Percentiles rank a stretch among this genome's conserved stretches.
Conservation (phyloP, 2,797 vertebrate species). For the Scomberomorus guttatus region DNA sequence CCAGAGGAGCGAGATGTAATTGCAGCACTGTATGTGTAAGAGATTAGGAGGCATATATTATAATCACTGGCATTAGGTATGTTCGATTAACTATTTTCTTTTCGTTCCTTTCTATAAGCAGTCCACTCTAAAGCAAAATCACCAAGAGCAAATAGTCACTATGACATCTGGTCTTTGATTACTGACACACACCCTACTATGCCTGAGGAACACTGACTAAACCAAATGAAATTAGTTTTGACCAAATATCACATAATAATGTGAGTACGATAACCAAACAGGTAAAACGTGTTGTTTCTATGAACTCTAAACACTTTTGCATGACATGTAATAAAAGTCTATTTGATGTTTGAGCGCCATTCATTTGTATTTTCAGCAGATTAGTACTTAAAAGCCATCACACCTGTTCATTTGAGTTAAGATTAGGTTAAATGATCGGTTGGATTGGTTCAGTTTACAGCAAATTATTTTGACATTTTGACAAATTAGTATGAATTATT, state of each 20-base stretch:
- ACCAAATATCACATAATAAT: background rate
- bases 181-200: background rate
- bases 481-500: conserved; percentile 12
- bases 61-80: background rate
- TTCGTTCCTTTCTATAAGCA: background rate
- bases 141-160: no score
- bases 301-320: no score
- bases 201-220: background rate
- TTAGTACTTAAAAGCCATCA: background rate
- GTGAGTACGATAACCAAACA: no score
- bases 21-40: conserved; percentile 1
- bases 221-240: background rate
- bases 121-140: background rate
- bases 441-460: background rate
- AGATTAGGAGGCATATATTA: background rate
- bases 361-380: background rate
- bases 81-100: background rate
- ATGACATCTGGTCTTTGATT: background rate
- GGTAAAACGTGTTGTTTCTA: no score
- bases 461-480: background rate
- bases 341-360: background rate
- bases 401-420: background rate
- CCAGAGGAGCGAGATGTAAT: conserved; percentile 23
- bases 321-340: no score
- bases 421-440: background rate